These are phyloP conservation scores for Eurystomus gularis DNA, from an alignment of 2,113 vertebrate species.

Conservation along the genomic window DNA sequence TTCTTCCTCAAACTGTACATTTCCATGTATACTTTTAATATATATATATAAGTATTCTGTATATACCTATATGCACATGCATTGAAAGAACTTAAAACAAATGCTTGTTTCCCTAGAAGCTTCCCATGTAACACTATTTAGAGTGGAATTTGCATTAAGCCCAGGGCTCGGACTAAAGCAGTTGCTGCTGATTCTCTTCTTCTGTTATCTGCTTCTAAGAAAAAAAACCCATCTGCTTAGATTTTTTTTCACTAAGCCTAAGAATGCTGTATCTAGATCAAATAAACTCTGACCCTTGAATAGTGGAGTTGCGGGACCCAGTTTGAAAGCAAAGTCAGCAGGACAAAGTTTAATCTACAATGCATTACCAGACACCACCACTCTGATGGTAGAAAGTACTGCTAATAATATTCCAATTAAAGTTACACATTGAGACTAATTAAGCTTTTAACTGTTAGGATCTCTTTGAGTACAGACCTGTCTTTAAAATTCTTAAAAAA, in stretches of 20 bases:
- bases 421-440: background rate
- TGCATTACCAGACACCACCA: background rate
- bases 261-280: slow-evolving; percentile 64
- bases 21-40: background rate
- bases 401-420: background rate
- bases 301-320: background rate
- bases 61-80: background rate
- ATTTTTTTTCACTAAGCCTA: slow-evolving; percentile 17
- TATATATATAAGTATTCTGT: background rate
- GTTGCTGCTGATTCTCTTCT: slow-evolving; percentile 13
- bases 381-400: background rate
- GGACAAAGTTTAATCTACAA: slow-evolving; percentile 65
- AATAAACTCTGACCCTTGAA: slow-evolving; percentile 70
- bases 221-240: background rate
- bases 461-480: background rate
- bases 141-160: background rate
- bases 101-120: background rate
- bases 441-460: background rate
- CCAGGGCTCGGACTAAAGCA: background rate
- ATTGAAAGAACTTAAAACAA: background rate
- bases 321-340: slow-evolving; percentile 52
- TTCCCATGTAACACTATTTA: background rate
- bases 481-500: background rate
- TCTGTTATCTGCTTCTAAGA: slow-evolving; percentile 51
- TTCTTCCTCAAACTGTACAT: background rate